Percentiles rank a stretch among this genome's conserved stretches.
These are phyloP conservation scores for Prunella fulvescens DNA, from an alignment of 2,113 vertebrate species.

Conservation along the genomic window DNA sequence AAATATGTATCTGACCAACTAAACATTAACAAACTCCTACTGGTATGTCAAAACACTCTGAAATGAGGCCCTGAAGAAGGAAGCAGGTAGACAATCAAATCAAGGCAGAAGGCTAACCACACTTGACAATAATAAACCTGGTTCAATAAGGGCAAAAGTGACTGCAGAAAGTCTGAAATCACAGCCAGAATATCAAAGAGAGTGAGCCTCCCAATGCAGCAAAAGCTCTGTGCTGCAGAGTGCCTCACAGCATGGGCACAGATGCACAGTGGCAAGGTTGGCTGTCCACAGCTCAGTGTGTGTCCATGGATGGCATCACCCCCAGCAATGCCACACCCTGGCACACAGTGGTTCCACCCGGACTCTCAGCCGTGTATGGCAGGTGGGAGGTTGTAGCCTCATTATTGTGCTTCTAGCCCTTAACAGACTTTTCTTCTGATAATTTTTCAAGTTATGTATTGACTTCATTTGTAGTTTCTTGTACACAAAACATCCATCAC, in stretches of 20 bases:
- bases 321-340: not conserved
- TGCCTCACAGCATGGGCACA: not conserved
- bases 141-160: not conserved
- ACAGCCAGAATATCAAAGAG: not conserved
- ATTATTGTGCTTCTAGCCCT: not conserved
- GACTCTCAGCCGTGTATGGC: too few species aligned
- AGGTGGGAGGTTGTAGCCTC: not conserved
- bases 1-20: not conserved
- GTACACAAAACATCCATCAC: not conserved
- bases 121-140: not conserved
- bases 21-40: not conserved
- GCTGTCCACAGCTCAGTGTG: not conserved
- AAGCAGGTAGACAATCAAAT: not conserved
- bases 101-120: not conserved
- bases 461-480: not conserved
- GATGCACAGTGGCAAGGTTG: accelerated
- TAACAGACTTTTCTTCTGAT: not conserved
- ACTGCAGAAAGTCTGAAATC: not conserved
- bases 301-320: not conserved
- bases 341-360: too few species aligned
- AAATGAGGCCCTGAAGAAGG: not conserved
- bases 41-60: not conserved
- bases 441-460: not conserved
- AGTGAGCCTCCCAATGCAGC: accelerated
- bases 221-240: not conserved